Base-by-base conservation (phyloP, 2,888 invertebrate species). In the Ophion costatus region DNA sequence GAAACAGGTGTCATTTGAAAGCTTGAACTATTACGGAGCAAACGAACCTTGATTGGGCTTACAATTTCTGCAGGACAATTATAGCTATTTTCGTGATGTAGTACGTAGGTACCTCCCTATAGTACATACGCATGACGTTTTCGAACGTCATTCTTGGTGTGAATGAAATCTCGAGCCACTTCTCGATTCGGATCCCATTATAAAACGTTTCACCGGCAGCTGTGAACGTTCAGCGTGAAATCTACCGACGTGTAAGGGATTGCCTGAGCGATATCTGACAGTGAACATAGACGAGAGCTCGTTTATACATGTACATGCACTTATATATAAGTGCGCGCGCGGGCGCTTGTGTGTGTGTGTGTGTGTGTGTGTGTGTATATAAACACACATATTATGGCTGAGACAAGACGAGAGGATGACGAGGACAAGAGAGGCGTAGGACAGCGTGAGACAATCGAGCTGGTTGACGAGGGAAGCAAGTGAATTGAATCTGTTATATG, bases 391-490 rank as follows among this genome's bases (percentile, higher is more conserved):
- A 56, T 77, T 33, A 71, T 64, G 66, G 61, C 56, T 57, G 66
- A 59, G 66, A 77, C 56, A 71, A 80, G 63, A 71, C 61, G 73
- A 45, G 29, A 56, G 80, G 74, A 84, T 73, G 80, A 80, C 80
- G 84, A 84, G 77, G 67, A 80, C 80, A 80, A 75, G 74, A 80
- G 59, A 80, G 81, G 74, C 84, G 81, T 78, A 69, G 75, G 84
- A 81, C 84, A 84, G 81, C 84, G 81, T 84, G 84, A 84, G 81
- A 84, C 84, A 84, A 81, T 84, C 81, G 78, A 75, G 74, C 81
- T 45, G 22, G 78, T 81, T 81, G 84, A 84, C 84, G 81, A 81
- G 84, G 78, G 76, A 51, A 76, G 59, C 80, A 75, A 80, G 84
- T 51, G 81, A 84, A 81, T 84, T 84, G 84, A 78, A 74, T 80